Conservation (phyloP, 2,113 vertebrate genomes). For the Coptodon bakossiorum region DNA sequence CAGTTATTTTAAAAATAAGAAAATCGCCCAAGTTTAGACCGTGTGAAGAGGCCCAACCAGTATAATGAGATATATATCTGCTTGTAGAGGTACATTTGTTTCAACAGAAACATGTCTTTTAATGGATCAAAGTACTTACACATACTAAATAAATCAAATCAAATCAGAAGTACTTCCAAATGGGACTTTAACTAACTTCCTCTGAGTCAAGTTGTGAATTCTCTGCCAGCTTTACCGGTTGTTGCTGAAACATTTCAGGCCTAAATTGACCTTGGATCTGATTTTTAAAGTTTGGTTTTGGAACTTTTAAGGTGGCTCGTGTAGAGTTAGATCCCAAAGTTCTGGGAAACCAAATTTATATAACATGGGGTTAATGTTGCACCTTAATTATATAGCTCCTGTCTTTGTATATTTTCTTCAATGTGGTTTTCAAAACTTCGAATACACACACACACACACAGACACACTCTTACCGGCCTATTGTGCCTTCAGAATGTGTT, state of each 20-base stretch:
- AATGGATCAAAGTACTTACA: neutral
- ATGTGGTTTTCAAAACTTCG: neutral
- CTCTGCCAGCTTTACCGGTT: neutral
- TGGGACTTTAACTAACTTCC: neutral
- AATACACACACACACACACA: neutral
- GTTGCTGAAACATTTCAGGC: neutral
- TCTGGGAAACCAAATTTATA: neutral
- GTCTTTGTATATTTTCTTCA: neutral
- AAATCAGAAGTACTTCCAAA: neutral
- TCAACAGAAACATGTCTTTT: neutral
- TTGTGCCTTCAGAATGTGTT: constrained; percentile 6
- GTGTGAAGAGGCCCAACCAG: neutral
- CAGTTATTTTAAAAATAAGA: neutral
- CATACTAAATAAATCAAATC: neutral
- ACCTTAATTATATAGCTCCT: neutral
- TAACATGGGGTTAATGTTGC: neutral
- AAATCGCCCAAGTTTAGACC: neutral
- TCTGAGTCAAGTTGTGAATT: neutral
- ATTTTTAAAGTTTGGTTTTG: neutral
- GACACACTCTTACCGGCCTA: neutral
- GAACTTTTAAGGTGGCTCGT: neutral
- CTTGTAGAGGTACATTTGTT: neutral
- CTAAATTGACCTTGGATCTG: neutral
- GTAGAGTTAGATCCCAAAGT: neutral
- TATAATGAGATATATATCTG: neutral